Evolutionary conservation across 2,888 invertebrate genomes (phyloP), one percentile per base, ranked within the genome.

Genomic region (Dicyrtomina minuta): DNA sequence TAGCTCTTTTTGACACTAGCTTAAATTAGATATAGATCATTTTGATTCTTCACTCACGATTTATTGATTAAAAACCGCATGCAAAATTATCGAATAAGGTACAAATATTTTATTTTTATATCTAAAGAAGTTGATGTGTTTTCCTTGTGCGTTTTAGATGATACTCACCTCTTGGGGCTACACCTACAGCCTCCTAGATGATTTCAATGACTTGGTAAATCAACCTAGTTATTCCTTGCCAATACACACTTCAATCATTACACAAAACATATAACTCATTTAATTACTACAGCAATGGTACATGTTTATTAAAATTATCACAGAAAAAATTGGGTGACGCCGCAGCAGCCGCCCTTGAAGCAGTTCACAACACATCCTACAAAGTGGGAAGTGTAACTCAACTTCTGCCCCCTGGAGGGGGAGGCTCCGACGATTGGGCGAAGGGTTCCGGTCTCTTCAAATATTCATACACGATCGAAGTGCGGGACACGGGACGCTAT

Each of bases 401-500:
- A 58, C 49, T 77, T 33, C 41, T 77, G 15, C 70, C 51, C 58
- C 69, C 76, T 22, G 74, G 74, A 17, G 75, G 74, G 24, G 78
- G 78, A 22, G 75, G 75, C 15, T 72, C 72, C 12, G 76, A 78
- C 22, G 80, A 80, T 27, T 80, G 79, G 78, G 80, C 80, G 0
- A 75, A 76, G 12, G 74, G 75, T 5, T 65, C 70, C 13, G 76
- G 70, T 12, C 46, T 60, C 12, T 74, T 76, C 58, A 61, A 67
- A 12, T 76, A 72, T 51, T 68, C 70, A 20, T 71, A 90, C 81
- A 90, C 90, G 8, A 83, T 91, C 15, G 90, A 91, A 81, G 83
- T 91, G 13, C 82, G 89, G 22, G 90, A 90, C 79, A 84, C 82
- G 22, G 92, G 92, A 0, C 86, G 87, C 0, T 89, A 90, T 79